A percentile compares a stretch with the other conserved stretches of the same genome.
These are phyloP conservation scores for Heterodera carotae DNA, from an alignment of 1,140 invertebrate genomes.

Conservation along the genomic window DNA sequence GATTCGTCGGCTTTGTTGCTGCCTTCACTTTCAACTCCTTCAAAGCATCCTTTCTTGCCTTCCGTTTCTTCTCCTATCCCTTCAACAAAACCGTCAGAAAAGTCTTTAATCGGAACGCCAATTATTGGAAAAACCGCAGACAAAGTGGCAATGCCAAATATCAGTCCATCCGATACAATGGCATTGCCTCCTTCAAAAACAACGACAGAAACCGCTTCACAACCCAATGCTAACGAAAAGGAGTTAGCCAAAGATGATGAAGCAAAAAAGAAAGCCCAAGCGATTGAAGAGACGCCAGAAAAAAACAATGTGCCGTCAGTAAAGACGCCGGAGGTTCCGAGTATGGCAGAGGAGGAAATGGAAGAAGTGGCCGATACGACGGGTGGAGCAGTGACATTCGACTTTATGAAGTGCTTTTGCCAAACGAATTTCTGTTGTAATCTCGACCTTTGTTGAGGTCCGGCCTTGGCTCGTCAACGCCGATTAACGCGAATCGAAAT, in stretches of 20 bases:
- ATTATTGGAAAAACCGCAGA: neutral
- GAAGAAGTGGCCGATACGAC: slow-evolving; percentile 17
- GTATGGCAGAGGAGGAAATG: slow-evolving; percentile 30
- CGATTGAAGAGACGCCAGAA: neutral
- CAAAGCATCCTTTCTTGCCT: no score
- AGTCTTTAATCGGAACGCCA: neutral
- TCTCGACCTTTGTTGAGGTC: slow-evolving; percentile 13
- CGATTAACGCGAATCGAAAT: slow-evolving; percentile 8
- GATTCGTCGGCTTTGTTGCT: no score
- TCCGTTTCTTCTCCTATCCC: neutral
- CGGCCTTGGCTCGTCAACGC: slow-evolving; percentile 12
- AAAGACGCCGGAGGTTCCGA: no score
- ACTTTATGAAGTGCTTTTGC: slow-evolving; percentile 12
- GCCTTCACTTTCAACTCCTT: no score
- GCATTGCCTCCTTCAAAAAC: neutral
- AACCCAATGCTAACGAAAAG: neutral
- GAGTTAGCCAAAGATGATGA: neutral
- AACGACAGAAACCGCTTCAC: neutral
- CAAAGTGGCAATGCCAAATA: neutral
- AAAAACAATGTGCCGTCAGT: neutral
- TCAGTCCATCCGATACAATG: neutral
- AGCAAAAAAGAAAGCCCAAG: neutral
- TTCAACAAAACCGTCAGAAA: neutral
- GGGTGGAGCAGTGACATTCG: neutral
- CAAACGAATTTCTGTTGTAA: neutral